Conservation (phyloP, 2,888 invertebrate genomes). For the Petrolisthes manimaculis region DNA sequence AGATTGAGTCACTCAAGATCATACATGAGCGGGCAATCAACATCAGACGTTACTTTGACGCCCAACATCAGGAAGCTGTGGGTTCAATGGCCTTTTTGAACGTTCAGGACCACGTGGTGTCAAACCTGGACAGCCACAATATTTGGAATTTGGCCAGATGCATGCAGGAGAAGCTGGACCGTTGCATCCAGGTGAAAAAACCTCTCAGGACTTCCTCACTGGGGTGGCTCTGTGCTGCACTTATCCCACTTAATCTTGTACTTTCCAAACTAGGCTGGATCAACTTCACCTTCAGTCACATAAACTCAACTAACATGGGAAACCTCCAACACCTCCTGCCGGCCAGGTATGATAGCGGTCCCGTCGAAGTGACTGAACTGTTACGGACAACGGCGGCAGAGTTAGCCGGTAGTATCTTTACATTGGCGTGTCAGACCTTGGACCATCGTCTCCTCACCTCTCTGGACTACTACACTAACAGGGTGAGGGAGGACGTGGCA, state of each 20-base stretch:
- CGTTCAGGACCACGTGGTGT: background rate
- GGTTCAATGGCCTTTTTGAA: constrained; percentile 48
- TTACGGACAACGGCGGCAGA: constrained; percentile 36
- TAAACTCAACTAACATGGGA: constrained; percentile 60
- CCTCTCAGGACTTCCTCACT: constrained; percentile 18
- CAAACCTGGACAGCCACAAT: background rate
- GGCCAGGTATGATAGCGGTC: background rate
- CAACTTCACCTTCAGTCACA: constrained; percentile 52
- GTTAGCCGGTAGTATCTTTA: constrained; percentile 42
- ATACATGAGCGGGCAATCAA: constrained; percentile 41
- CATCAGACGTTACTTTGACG: constrained; percentile 43
- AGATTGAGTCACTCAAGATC: background rate
- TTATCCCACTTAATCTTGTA: constrained; percentile 42
- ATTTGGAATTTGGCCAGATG: constrained; percentile 51
- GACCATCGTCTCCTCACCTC: constrained; percentile 40
- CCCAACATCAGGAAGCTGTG: constrained; percentile 28
- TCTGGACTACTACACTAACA: constrained; percentile 56
- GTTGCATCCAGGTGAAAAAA: background rate
- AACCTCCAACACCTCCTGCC: constrained; percentile 44
- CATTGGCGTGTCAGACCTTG: constrained; percentile 55
- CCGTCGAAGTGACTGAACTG: constrained; percentile 46
- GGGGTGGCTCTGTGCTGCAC: background rate
- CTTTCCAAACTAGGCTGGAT: constrained; percentile 32
- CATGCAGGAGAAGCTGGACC: constrained; percentile 33
- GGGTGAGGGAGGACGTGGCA: constrained; percentile 32